phyloP scores from a whole-genome alignment of 2,888 invertebrate species.

The Eupithecia inturbata region DNA sequence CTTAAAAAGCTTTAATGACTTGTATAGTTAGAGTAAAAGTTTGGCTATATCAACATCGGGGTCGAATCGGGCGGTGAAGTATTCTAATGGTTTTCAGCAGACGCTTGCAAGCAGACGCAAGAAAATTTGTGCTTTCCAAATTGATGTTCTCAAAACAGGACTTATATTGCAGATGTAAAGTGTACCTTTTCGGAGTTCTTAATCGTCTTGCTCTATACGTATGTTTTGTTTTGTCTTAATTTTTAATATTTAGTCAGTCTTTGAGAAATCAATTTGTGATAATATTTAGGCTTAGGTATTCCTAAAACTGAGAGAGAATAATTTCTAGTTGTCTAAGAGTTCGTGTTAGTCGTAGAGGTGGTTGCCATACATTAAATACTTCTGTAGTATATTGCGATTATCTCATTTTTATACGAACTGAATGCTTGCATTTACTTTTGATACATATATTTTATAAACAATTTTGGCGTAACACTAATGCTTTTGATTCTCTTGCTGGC shows the following conservation, averaged over 20 bases:
- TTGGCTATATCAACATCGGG: constrained; percentile 43
- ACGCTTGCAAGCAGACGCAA: constrained; percentile 39
- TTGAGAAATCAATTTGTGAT: constrained; percentile 53
- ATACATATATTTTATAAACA: constrained; percentile 60
- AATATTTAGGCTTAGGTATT: constrained; percentile 63
- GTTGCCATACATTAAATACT: constrained; percentile 61
- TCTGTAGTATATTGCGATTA: constrained; percentile 49
- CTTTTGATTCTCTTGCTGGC: constrained; percentile 62
- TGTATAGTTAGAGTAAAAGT: constrained; percentile 32
- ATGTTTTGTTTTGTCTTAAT: constrained; percentile 17
- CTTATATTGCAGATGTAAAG: constrained; percentile 30
- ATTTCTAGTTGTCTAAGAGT: constrained; percentile 72
- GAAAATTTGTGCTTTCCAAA: constrained; percentile 33
- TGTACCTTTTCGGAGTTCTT: constrained; percentile 8
- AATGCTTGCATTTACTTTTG: constrained; percentile 74
- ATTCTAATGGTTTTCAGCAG: constrained; percentile 40
- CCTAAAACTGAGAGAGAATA: constrained; percentile 77
- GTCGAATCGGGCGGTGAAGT: constrained; percentile 41
- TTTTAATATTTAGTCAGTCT: constrained; percentile 24
- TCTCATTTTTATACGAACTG: constrained; percentile 58
- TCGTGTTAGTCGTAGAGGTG: constrained; percentile 62
- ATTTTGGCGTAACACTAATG: constrained; percentile 52
- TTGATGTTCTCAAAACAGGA: constrained; percentile 36
- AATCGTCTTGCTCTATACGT: constrained; percentile 1
- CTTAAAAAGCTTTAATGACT: neutral